These are phyloP conservation scores for Rhegmatorhina hoffmannsi DNA, from an alignment of 2,113 vertebrate species.

Conservation along the genomic window DNA sequence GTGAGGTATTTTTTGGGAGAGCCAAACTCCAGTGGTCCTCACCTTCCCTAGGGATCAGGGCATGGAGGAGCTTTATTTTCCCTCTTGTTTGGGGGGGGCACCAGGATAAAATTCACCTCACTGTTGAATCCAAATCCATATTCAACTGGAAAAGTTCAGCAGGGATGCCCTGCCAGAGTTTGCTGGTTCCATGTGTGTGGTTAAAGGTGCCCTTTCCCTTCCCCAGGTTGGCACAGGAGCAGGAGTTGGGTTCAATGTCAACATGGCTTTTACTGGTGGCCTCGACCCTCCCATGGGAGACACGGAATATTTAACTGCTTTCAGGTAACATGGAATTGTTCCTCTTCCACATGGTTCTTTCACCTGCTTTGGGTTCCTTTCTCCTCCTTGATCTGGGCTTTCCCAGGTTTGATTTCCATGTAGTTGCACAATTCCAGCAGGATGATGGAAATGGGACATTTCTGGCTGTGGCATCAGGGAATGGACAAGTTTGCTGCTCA, in stretches of 20 bases:
- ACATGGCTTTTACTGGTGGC: slow-evolving; percentile 96
- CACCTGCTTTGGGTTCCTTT: not conserved
- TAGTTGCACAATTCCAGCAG: not conserved
- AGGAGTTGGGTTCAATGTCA: slow-evolving; percentile 93
- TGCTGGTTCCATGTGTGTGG: rapidly evolving
- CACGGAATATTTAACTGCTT: slow-evolving; percentile 91
- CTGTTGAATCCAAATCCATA: not conserved
- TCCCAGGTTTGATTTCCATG: not conserved
- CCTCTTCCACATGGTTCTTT: not conserved
- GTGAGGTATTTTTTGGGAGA: not conserved
- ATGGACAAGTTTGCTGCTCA: not conserved
- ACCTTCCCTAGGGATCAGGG: not conserved
- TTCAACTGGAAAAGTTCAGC: not conserved
- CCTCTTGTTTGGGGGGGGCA: not conserved
- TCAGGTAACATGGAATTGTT: slow-evolving; percentile 80
- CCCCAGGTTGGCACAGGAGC: slow-evolving; percentile 89
- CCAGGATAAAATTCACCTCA: not conserved
- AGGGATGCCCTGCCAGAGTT: not conserved
- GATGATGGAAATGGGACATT: not conserved
- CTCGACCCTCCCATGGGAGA: slow-evolving; percentile 96
- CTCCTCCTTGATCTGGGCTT: not conserved
- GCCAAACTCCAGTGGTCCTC: not conserved
- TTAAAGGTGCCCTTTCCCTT: not conserved
- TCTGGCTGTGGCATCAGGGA: not conserved
- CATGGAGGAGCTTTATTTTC: not conserved